Conservation (phyloP, 2,113 vertebrate genomes). For the Hippocampus abdominalis region DNA sequence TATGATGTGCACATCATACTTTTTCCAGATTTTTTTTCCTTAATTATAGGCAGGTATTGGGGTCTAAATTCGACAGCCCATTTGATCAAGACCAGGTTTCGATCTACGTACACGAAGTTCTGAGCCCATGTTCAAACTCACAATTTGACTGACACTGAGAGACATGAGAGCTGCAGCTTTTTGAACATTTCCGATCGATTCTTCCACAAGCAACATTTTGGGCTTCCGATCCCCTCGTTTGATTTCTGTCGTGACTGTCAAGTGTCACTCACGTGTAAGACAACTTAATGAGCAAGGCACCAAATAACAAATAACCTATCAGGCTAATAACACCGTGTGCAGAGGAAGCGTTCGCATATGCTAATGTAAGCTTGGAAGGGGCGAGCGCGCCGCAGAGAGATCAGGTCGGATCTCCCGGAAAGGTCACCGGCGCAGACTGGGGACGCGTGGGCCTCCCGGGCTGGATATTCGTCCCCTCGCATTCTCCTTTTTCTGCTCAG, state of each 20-base stretch:
- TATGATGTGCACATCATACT: too few species aligned
- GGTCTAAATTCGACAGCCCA: too few species aligned
- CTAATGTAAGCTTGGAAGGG: constrained; percentile 50
- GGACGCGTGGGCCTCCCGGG: constrained; percentile 54
- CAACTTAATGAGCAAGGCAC: background rate
- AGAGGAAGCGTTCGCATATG: constrained; percentile 43
- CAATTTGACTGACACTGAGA: too few species aligned
- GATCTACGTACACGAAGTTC: too few species aligned
- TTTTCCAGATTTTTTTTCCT: too few species aligned
- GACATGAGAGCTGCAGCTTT: too few species aligned
- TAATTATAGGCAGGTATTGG: too few species aligned
- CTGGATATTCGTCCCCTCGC: constrained; percentile 28
- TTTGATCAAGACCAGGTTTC: too few species aligned
- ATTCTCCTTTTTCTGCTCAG: constrained; percentile 12
- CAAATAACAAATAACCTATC: background rate
- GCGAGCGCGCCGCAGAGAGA: constrained; percentile 36
- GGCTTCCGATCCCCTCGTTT: background rate
- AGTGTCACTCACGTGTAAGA: background rate
- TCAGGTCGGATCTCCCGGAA: constrained; percentile 50
- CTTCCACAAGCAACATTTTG: too few species aligned
- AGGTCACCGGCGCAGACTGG: constrained; percentile 62
- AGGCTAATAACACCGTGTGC: background rate
- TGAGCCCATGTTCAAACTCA: too few species aligned
- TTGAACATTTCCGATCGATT: too few species aligned
- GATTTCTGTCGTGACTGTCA: background rate